phyloP scores from a whole-genome alignment of 2,113 vertebrate species.

The Paratilapia polleni region DNA sequence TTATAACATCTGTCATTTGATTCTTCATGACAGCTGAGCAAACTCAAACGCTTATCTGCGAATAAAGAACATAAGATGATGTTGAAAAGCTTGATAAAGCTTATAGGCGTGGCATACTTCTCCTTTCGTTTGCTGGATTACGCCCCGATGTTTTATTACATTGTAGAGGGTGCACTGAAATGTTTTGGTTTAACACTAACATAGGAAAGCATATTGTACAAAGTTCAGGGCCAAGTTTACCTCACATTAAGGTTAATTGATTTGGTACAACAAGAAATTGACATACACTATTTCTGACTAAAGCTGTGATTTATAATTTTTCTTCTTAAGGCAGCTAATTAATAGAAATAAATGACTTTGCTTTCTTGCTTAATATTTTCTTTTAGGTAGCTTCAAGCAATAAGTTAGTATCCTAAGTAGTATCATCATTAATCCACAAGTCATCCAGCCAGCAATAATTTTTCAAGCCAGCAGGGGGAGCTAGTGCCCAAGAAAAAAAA shows the following conservation, averaged over 20 bases:
- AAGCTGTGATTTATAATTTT: no score
- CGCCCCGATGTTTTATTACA: no score
- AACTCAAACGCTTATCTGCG: background rate
- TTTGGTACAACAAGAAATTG: no score
- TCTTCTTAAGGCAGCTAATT: background rate
- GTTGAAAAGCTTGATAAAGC: background rate
- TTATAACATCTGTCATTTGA: background rate
- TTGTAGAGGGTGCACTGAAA: background rate
- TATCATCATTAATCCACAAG: no score
- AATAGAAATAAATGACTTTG: background rate
- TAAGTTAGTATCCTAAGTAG: no score
- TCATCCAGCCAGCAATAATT: background rate
- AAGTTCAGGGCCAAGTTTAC: background rate
- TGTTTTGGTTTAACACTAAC: background rate
- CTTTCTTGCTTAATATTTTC: background rate
- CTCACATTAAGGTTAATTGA: no score
- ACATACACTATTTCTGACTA: no score
- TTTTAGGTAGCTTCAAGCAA: no score
- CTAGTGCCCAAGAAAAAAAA: background rate
- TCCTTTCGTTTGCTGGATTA: background rate
- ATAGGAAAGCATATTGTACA: background rate
- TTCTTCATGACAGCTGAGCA: background rate
- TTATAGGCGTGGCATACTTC: background rate
- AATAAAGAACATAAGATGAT: background rate
- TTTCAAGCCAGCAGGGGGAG: slow-evolving; percentile 26